These are phyloP conservation scores for Pocillopora grandis DNA, from an alignment of 92 coral and sea anemone genomes.

Conservation along the genomic window DNA sequence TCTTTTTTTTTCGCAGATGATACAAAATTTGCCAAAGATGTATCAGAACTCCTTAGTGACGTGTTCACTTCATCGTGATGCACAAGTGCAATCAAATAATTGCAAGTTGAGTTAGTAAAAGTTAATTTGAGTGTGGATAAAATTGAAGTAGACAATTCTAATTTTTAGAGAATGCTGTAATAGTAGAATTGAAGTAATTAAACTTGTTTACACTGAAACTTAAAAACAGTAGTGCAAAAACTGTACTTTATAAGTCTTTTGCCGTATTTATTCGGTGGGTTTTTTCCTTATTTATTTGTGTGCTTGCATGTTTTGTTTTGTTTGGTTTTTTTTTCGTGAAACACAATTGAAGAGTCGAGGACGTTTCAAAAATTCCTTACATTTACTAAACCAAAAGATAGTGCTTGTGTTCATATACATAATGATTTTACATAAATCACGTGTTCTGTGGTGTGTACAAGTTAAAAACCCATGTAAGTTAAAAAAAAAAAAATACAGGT, in stretches of 20 bases:
- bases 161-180: neutral
- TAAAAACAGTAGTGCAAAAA: neutral
- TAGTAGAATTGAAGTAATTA: too few relatives aligned
- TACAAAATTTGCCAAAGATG: conserved; percentile 9
- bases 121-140: neutral
- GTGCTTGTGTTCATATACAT: neutral
- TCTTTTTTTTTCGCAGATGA: conserved; percentile 6
- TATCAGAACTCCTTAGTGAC: conserved; percentile 19
- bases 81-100: neutral
- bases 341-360: conserved; percentile 8
- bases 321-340: neutral
- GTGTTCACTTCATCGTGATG: conserved; percentile 8
- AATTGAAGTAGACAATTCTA: neutral
- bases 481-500: neutral
- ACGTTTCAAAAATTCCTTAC: neutral
- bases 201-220: neutral
- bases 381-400: conserved; percentile 1
- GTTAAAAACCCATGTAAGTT: neutral
- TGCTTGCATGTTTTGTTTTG: neutral
- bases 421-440: neutral
- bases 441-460: too few relatives aligned
- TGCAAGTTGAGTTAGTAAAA: neutral
- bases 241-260: neutral
- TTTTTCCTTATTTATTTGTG: too few relatives aligned
- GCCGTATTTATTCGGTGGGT: neutral